phyloP scores from a whole-genome alignment of 2,888 invertebrate genomes.

The Cordilura impudica region DNA sequence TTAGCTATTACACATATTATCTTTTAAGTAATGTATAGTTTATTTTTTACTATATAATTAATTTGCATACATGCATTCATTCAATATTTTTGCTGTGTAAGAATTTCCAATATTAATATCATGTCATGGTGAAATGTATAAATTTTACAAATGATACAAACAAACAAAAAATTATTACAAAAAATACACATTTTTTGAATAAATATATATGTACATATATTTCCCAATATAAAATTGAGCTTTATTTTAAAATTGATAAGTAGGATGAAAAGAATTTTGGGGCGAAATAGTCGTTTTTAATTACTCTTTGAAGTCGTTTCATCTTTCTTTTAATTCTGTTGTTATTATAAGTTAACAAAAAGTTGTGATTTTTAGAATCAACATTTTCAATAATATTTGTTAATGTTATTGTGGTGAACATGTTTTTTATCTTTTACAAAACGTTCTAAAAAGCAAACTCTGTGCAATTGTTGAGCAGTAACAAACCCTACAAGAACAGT shows the following conservation, averaged over 20 bases:
- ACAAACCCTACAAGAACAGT: too few species aligned
- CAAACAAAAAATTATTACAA: constrained; percentile 8
- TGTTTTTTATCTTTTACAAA: too few species aligned
- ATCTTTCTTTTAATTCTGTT: too few species aligned
- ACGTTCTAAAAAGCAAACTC: too few species aligned
- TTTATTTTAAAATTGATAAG: neutral
- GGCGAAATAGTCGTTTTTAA: too few species aligned
- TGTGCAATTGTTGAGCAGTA: too few species aligned
- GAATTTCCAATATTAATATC: constrained; percentile 11
- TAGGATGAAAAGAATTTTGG: too few species aligned
- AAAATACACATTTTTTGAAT: constrained; percentile 24
- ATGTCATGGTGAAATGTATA: constrained; percentile 22
- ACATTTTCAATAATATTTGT: too few species aligned
- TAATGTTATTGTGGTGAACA: too few species aligned
- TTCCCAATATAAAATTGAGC: constrained; percentile 40
- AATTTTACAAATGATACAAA: constrained; percentile 12
- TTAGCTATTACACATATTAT: neutral
- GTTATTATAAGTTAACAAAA: too few species aligned
- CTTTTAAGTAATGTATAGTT: constrained; percentile 29
- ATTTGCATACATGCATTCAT: constrained; percentile 7
- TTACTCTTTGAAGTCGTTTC: too few species aligned
- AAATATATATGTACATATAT: constrained; percentile 41
- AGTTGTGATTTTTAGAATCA: too few species aligned
- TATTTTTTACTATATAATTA: constrained; percentile 12
- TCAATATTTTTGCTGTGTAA: constrained; percentile 1